Conservation (phyloP, 2,888 invertebrate genomes). For the Neoitamus cyanurus region DNA sequence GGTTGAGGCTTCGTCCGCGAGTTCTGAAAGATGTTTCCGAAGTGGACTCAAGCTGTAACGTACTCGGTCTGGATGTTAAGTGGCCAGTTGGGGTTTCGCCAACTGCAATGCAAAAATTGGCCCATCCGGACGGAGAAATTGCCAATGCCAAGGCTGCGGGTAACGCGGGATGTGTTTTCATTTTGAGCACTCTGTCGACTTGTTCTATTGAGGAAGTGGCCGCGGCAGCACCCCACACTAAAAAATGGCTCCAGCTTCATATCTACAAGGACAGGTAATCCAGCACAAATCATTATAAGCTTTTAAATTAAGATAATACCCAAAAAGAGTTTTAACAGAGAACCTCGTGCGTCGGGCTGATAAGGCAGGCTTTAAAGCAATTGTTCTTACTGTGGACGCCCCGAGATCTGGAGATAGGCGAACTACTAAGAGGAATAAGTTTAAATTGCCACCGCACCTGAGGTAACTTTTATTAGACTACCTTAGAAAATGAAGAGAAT, state of each 20-base stretch:
- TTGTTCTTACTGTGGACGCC: conserved; percentile 90
- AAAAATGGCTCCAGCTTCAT: conserved; percentile 93
- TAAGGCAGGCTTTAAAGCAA: conserved; percentile 83
- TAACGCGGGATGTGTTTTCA: conserved; percentile 79
- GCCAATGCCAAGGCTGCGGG: conserved; percentile 88
- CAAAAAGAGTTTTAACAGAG: conserved; percentile 73
- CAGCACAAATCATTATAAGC: conserved; percentile 41
- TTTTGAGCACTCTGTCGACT: conserved; percentile 87
- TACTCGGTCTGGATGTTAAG: conserved; percentile 74
- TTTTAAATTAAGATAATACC: conserved; percentile 44
- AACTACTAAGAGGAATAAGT: conserved; percentile 85
- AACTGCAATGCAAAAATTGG: conserved; percentile 92
- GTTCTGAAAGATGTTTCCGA: conserved; percentile 79
- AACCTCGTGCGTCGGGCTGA: conserved; percentile 82
- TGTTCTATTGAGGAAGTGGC: conserved; percentile 90
- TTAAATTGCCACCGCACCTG: conserved; percentile 82
- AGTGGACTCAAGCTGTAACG: conserved; percentile 71
- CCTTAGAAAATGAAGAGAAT: not conserved
- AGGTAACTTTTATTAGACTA: conserved; percentile 62
- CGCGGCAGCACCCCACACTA: conserved; percentile 76
- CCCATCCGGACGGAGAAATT: conserved; percentile 88
- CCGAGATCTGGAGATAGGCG: conserved; percentile 86
- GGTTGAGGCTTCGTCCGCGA: conserved; percentile 81
- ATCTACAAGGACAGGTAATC: conserved; percentile 84
- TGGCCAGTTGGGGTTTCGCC: conserved; percentile 87